phyloP scores from a whole-genome alignment of 2,113 vertebrate species.

The Muntiacus muntjak region DNA sequence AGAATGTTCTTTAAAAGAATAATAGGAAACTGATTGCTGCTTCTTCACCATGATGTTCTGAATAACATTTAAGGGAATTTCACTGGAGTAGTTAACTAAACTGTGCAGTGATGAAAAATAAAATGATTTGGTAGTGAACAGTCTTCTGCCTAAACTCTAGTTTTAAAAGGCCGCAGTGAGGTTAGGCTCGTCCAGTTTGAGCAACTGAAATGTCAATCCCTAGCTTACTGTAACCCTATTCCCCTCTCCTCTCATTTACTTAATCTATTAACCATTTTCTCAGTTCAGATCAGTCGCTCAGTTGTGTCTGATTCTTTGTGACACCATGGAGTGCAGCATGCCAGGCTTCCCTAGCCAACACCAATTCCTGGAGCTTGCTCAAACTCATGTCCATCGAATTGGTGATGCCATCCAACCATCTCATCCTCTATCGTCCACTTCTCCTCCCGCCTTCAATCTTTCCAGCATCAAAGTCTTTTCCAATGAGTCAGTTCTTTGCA shows the following conservation, averaged over 20 bases:
- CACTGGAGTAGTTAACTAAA: conserved; percentile 30
- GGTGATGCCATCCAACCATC: neutral
- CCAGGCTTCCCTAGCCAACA: neutral
- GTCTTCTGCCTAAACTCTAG: neutral
- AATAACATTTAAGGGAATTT: neutral
- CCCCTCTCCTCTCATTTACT: neutral
- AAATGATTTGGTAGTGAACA: neutral
- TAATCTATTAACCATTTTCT: neutral
- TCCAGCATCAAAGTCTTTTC: neutral
- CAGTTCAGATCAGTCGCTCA: neutral
- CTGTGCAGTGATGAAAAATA: conserved; percentile 2
- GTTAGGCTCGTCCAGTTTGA: neutral
- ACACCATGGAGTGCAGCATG: neutral
- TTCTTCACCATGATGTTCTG: neutral
- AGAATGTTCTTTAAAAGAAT: conserved; percentile 13
- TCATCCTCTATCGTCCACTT: neutral
- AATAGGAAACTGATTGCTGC: neutral
- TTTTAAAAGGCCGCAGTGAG: neutral
- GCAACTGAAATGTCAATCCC: neutral
- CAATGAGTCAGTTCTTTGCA: neutral
- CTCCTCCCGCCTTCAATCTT: neutral
- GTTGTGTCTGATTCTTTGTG: neutral
- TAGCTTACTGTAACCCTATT: neutral
- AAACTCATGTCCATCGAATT: neutral
- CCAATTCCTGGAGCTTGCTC: neutral